These are phyloP conservation scores for Petrolisthes manimaculis DNA, from an alignment of 2,888 invertebrate species.

Conservation along the genomic window DNA sequence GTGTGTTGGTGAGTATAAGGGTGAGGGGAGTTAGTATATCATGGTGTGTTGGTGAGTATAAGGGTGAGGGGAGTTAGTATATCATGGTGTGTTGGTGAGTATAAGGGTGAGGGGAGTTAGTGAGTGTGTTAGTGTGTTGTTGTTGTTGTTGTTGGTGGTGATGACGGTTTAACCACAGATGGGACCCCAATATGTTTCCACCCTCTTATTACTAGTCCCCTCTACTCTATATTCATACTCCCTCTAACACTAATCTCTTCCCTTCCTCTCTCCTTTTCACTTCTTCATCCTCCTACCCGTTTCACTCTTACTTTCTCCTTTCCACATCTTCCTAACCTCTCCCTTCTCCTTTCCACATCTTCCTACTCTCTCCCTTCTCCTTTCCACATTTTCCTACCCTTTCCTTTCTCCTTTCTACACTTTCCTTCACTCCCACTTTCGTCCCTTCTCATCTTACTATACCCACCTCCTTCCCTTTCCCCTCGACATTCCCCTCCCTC, in stretches of 20 bases:
- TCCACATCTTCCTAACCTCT: neutral
- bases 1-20: neutral
- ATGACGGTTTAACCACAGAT: too few relatives aligned
- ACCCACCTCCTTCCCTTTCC: neutral
- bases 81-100: too few relatives aligned
- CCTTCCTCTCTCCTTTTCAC: neutral
- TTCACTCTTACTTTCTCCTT: neutral
- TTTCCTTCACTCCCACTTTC: too few relatives aligned
- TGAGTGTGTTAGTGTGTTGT: neutral
- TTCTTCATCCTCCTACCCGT: neutral
- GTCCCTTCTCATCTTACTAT: too few relatives aligned
- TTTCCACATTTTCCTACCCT: neutral
- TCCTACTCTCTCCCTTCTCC: constrained; percentile 7
- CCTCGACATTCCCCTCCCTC: neutral
- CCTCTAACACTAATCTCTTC: neutral
- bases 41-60: too few relatives aligned
- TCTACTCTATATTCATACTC: neutral
- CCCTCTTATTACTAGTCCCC: neutral
- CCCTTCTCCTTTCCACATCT: neutral
- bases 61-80: neutral
- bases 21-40: neutral
- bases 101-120: neutral
- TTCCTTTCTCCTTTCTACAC: neutral
- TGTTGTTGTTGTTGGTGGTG: too few relatives aligned
- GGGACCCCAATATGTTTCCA: too few relatives aligned